Evolutionary conservation across 1,140 invertebrate genomes (phyloP), one percentile per base, ranked within the genome.

Genomic region (Drosophila bocqueti): DNA sequence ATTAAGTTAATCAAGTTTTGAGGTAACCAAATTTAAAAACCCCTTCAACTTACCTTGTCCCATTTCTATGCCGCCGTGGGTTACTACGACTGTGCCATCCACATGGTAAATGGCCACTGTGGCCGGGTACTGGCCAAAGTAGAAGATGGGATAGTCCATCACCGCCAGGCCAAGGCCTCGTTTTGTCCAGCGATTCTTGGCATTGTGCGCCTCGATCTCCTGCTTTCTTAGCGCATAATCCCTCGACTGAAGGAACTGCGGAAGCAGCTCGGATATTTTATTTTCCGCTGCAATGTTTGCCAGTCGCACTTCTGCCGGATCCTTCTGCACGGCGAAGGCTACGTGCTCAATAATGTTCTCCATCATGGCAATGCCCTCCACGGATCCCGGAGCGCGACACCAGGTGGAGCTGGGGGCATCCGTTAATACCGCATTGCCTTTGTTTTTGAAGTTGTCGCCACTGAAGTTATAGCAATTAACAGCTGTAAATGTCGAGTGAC

Each of bases 271-370:
- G 52, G 85, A 89, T 13, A 95, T 76, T 24, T 85, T 76, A 29
- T 85, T 84, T 8, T 93, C 91, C 40, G 93, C 76, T 2, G 89
- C 31, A 60, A 97, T 94, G 85, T 97, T 97, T 3, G 92, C 92
- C 29, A 96, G 59, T 65, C 95, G 93, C 1, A 97, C 94, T 46
- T 96, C 95, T 1, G 96, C 72, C 0, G 97, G 95, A 93, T 98
- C 97, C 66, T 95, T 94, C 15, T 95, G 93, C 3, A 96, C 79
- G 46, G 92, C 93, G 59, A 94, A 94, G 1, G 96, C 95, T 60
- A 98, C 96, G 83, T 97, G 96, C 78, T 98, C 97, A 94, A 98
- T 96, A 15, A 98, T 95, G 49, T 94, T 94, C 93, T 98, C 97
- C 52, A 95, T 95, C 83, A 96, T 94, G n/a, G 94, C 94, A 10